Conservation (phyloP, 2,113 vertebrate species). For the Caranx melampygus region DNA sequence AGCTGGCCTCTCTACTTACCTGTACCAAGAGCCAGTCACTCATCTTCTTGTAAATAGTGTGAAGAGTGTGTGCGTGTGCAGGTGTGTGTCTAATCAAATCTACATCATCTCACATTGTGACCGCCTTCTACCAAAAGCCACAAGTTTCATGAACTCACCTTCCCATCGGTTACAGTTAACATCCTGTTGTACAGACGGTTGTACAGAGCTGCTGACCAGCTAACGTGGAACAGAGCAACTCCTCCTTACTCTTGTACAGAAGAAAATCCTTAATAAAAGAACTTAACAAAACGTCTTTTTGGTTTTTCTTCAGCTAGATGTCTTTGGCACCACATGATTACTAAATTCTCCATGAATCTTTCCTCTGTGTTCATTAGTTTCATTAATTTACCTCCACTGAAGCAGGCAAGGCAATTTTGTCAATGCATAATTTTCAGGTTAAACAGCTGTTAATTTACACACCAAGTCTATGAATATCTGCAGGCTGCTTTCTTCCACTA, state of each 20-base stretch:
- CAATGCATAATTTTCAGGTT: too few species aligned
- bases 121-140: slow-evolving; percentile 40
- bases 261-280: slow-evolving; percentile 75
- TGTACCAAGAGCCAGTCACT: slow-evolving; percentile 32
- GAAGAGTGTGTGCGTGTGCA: slow-evolving; percentile 2
- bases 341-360: neutral
- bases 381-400: neutral
- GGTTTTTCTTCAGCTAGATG: neutral
- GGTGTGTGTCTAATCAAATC: neutral
- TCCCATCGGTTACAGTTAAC: slow-evolving; percentile 36
- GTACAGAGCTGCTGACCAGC: slow-evolving; percentile 65
- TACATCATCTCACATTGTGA: slow-evolving; percentile 37
- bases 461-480: too few species aligned
- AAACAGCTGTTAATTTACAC: too few species aligned
- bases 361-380: neutral
- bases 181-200: slow-evolving; percentile 66
- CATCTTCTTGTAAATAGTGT: slow-evolving; percentile 55
- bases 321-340: neutral
- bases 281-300: slow-evolving; percentile 31
- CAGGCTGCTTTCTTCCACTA: too few species aligned
- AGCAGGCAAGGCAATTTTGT: too few species aligned
- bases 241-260: slow-evolving; percentile 64
- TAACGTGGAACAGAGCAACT: slow-evolving; percentile 54
- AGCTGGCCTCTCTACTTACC: slow-evolving; percentile 32
- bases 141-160: slow-evolving; percentile 40